Percentiles rank a stretch among this genome's conserved stretches.
phyloP scores from a whole-genome alignment of 1,140 invertebrate genomes.

The Frieseomelitta varia region DNA sequence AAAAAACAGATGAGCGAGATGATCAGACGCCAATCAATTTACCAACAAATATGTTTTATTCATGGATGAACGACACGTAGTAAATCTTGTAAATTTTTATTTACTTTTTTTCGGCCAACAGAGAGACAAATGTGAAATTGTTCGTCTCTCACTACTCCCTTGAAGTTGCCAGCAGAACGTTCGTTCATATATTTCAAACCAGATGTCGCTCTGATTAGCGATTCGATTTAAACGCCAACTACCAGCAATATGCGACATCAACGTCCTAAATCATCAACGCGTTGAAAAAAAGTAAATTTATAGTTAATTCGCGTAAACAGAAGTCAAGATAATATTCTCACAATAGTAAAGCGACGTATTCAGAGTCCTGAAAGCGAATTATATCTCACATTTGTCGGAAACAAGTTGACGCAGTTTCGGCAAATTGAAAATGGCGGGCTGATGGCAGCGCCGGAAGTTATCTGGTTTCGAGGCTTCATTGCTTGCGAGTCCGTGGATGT shows the following conservation, averaged over 20 bases:
- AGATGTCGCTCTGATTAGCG: conserved; percentile 15
- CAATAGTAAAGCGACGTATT: neutral
- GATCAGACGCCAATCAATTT: neutral
- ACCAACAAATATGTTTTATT: neutral
- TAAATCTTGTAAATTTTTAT: neutral
- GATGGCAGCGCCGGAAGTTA: conserved; percentile 71
- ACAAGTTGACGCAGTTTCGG: neutral
- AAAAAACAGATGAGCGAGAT: neutral
- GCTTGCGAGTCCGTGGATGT: conserved; percentile 80
- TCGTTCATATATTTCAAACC: conserved; percentile 1
- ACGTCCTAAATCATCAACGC: neutral
- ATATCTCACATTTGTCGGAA: neutral
- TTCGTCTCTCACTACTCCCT: neutral
- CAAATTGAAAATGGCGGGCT: conserved; percentile 64
- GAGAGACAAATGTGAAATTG: conserved; percentile 2
- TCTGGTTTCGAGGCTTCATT: conserved; percentile 77
- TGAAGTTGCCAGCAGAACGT: conserved; percentile 46
- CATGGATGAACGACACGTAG: neutral
- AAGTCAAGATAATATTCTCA: neutral
- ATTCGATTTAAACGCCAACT: conserved; percentile 37
- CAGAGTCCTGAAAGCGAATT: neutral
- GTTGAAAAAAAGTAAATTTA: too few species aligned
- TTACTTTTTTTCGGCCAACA: conserved; percentile 20
- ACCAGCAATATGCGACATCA: neutral
- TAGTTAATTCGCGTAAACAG: neutral